phyloP scores from a whole-genome alignment of 2,113 vertebrate genomes.

The human region DNA sequence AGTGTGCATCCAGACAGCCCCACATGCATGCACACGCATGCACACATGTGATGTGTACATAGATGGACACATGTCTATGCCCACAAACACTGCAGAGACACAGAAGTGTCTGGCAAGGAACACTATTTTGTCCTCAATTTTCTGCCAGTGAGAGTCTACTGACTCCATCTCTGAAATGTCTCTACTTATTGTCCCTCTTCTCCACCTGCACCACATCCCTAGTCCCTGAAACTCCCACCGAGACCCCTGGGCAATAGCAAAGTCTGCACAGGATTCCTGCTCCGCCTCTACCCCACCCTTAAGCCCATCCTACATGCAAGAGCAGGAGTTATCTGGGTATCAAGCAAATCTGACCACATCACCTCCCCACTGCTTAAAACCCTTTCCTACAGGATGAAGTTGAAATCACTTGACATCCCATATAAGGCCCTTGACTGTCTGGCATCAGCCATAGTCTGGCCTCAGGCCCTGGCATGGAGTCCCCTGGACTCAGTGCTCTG shows the following conservation, averaged over 20 bases:
- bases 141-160: not conserved
- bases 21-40: fast-evolving
- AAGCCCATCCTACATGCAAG: not conserved
- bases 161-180: not conserved
- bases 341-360: not conserved
- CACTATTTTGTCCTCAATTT: not conserved
- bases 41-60: no score
- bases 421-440: not conserved
- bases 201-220: no score
- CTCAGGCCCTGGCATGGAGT: not conserved
- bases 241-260: not conserved
- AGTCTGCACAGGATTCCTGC: not conserved
- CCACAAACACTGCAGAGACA: not conserved
- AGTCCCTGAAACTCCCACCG: not conserved
- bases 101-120: not conserved
- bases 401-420: not conserved
- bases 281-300: not conserved
- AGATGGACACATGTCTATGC: no score
- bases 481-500: not conserved
- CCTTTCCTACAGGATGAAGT: not conserved
- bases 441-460: not conserved
- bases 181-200: not conserved
- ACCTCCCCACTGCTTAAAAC: not conserved
- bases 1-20: not conserved
- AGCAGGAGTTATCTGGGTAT: not conserved